These are phyloP conservation scores for Conistra vaccinii DNA, from an alignment of 2,888 invertebrate genomes.

Conservation along the genomic window DNA sequence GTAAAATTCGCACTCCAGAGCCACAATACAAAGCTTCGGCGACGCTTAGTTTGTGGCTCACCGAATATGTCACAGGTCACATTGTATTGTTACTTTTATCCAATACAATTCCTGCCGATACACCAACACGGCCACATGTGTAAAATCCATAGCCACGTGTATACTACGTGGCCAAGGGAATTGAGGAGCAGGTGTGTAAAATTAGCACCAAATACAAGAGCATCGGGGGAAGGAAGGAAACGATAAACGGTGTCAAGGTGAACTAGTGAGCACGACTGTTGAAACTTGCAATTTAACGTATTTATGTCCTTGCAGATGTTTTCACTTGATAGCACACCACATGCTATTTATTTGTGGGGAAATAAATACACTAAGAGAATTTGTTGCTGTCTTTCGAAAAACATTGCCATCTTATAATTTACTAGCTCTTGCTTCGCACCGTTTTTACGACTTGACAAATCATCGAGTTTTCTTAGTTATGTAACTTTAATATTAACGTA, in stretches of 20 bases:
- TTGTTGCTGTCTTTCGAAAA: neutral
- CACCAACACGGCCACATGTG: slow-evolving; percentile 6
- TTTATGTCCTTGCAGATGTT: slow-evolving; percentile 60
- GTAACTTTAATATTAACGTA: no score
- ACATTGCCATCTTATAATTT: neutral
- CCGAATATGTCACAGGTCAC: neutral
- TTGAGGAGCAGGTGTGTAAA: slow-evolving; percentile 48
- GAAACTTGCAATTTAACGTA: slow-evolving; percentile 52
- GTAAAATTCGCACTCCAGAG: neutral
- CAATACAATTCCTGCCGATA: neutral
- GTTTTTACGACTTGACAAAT: no score
- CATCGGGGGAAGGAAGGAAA: slow-evolving; percentile 78
- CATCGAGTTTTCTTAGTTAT: no score
- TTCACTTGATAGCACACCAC: slow-evolving; percentile 50
- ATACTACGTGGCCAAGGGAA: slow-evolving; percentile 10
- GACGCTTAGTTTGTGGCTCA: neutral
- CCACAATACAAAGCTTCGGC: neutral
- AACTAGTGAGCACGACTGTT: slow-evolving; percentile 49
- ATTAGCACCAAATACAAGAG: slow-evolving; percentile 20
- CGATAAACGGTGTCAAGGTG: slow-evolving; percentile 77
- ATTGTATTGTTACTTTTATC: neutral
- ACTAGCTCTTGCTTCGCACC: no score
- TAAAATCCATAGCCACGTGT: slow-evolving; percentile 3
- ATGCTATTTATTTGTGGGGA: slow-evolving; percentile 39
- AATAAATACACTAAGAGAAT: neutral